These are phyloP conservation scores for Stegodyphus dumicola DNA, from an alignment of 1,140 invertebrate genomes.

Conservation along the genomic window DNA sequence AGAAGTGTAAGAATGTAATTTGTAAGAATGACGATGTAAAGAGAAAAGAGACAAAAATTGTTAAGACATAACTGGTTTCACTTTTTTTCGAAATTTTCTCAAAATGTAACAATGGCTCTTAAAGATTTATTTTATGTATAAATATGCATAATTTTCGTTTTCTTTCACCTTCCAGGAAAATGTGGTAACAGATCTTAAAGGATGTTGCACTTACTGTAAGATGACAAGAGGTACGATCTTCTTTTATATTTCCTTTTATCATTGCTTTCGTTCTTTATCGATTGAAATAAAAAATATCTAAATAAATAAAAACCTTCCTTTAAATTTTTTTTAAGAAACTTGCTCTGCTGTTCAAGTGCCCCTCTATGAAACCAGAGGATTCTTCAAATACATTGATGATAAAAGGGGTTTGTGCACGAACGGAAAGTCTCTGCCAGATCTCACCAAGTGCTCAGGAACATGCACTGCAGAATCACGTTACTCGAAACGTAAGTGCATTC, in stretches of 20 bases:
- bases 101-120: no score
- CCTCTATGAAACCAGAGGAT: constrained; percentile 63
- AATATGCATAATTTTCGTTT: not conserved
- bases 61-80: no score
- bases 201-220: constrained; percentile 50
- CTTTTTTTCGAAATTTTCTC: no score
- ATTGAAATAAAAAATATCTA: not conserved
- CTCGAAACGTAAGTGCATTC: constrained; percentile 57
- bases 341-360: constrained; percentile 63
- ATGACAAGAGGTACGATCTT: constrained; percentile 9
- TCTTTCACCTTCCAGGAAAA: constrained; percentile 33
- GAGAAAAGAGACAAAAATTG: no score
- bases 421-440: constrained; percentile 59
- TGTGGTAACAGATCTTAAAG: constrained; percentile 31
- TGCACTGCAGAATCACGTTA: constrained; percentile 64
- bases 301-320: not conserved
- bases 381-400: constrained; percentile 60
- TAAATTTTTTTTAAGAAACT: constrained; percentile 54
- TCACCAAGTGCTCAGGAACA: constrained; percentile 64
- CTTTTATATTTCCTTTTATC: not conserved
- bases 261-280: not conserved
- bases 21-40: no score
- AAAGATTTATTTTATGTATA: no score
- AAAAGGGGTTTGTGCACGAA: constrained; percentile 64
- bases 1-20: no score